Percentiles rank a stretch among this genome's conserved stretches.
phyloP scores from a whole-genome alignment of 1,140 invertebrate species.

The Stegodyphus dumicola region DNA sequence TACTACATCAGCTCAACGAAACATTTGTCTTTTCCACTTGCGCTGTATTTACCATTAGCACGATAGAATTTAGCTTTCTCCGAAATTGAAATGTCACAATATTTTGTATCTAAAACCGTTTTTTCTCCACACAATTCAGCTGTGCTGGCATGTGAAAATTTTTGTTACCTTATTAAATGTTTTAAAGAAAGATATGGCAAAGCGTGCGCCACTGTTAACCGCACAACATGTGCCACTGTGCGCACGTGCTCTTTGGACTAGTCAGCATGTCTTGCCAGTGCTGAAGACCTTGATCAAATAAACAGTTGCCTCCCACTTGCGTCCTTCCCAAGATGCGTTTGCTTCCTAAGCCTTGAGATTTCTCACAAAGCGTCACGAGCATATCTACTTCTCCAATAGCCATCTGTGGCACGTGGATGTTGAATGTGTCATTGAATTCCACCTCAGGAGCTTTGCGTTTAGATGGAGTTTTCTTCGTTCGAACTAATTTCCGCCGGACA shows the following conservation, averaged over 20 bases:
- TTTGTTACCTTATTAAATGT: too few species aligned
- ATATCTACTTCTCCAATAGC: constrained; percentile 59
- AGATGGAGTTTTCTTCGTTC: constrained; percentile 47
- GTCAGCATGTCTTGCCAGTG: constrained; percentile 61
- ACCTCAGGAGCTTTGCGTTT: constrained; percentile 42
- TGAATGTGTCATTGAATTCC: constrained; percentile 59
- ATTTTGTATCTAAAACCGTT: too few species aligned
- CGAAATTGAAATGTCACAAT: too few species aligned
- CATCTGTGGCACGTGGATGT: constrained; percentile 36
- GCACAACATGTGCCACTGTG: constrained; percentile 58
- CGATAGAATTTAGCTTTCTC: too few species aligned
- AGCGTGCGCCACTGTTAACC: not conserved
- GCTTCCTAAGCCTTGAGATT: constrained; percentile 28
- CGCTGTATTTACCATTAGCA: too few species aligned
- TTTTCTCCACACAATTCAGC: too few species aligned
- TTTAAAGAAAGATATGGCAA: too few species aligned
- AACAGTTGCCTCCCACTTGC: constrained; percentile 56
- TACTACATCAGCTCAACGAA: too few species aligned
- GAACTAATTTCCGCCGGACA: constrained; percentile 50
- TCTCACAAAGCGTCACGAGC: constrained; percentile 55
- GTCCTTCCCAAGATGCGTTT: constrained; percentile 51
- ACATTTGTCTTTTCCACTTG: too few species aligned
- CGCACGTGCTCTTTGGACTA: constrained; percentile 54
- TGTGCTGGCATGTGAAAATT: too few species aligned
- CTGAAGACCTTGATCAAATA: constrained; percentile 45